These are phyloP conservation scores for Watsonalla binaria DNA, from an alignment of 2,888 invertebrate genomes.

Conservation along the genomic window DNA sequence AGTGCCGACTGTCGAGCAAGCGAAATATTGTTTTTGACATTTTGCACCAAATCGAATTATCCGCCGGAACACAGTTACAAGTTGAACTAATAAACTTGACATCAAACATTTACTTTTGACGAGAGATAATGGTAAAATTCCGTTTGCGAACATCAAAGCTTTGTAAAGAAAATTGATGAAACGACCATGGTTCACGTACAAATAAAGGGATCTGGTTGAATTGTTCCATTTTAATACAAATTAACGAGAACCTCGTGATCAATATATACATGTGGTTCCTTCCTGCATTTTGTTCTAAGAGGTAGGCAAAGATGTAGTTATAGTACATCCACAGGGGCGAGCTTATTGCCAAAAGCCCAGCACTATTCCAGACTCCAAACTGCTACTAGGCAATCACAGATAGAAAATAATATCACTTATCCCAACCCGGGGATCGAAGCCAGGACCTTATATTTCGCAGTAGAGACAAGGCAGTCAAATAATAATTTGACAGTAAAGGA, in stretches of 20 bases:
- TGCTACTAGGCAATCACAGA: no score
- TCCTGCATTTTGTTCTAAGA: no score
- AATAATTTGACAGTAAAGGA: no score
- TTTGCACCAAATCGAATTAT: constrained; percentile 38
- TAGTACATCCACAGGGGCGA: no score
- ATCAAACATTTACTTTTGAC: background rate
- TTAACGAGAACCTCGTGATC: background rate
- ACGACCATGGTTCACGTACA: background rate
- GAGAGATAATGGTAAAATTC: background rate
- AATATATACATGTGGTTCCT: no score
- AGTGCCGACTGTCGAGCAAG: background rate
- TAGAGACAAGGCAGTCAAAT: no score
- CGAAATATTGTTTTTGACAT: constrained; percentile 37
- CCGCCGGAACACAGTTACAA: background rate
- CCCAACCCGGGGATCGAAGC: no score
- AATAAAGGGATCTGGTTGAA: background rate
- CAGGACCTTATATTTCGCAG: no score
- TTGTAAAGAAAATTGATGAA: background rate
- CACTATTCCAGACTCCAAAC: no score
- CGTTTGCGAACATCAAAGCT: background rate
- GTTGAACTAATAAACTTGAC: background rate
- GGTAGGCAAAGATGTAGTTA: no score
- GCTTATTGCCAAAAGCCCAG: no score
- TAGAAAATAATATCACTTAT: no score
- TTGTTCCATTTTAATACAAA: background rate